Base-by-base conservation (phyloP, 2,888 invertebrate species). In the Mallateleia sp. region DNA sequence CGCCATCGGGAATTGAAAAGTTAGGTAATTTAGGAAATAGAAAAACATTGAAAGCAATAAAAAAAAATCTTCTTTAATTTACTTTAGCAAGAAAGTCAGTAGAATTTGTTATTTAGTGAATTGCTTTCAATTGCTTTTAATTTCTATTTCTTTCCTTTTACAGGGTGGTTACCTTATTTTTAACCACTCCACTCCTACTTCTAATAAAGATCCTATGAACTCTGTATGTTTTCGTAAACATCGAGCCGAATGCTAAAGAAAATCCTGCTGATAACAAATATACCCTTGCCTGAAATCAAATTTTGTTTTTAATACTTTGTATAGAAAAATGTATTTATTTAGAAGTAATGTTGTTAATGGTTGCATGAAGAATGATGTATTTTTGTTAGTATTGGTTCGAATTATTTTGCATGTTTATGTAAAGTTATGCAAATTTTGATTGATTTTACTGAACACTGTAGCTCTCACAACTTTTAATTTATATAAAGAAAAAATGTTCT, bases 191-290 rank as follows among this genome's bases (percentile, higher is more conserved):
- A 90, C 98, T 97, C 47, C 97, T 96, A 91, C 97, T 97, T 91
- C 98, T 96, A 82, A 98, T 98, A 95, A 99, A 98, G 95, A 99
- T 98, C 92, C 98, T 96, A 95, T 99, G 98, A 15, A 99, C 98
- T 69, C 99, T 95, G 95, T 98, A 99, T 0, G 98, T 99, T 95
- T 99, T 99, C 3, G 98, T 98, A 94, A 99, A 98, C 98, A 99
- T 99, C 22, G 99, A 98, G 42, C 99, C 99, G 93, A 99, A 99
- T 0, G 98, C 98, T 90, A 99, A 95, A 0, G 98, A 98, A 95
- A 98, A 99, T 32, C 98, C 99, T 60, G 98, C 98, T 2, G 98
- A 98, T 66, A 99, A 96, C 69, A 99, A 96, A 95, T 98, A 98
- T 20, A 98, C 98, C 92, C 98, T 96, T 62, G 97, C 97, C 99